Percentiles rank a stretch among this genome's conserved stretches.
Evolutionary conservation across 2,888 invertebrate species (phyloP).

Genomic region (Drosophila antonietae): DNA sequence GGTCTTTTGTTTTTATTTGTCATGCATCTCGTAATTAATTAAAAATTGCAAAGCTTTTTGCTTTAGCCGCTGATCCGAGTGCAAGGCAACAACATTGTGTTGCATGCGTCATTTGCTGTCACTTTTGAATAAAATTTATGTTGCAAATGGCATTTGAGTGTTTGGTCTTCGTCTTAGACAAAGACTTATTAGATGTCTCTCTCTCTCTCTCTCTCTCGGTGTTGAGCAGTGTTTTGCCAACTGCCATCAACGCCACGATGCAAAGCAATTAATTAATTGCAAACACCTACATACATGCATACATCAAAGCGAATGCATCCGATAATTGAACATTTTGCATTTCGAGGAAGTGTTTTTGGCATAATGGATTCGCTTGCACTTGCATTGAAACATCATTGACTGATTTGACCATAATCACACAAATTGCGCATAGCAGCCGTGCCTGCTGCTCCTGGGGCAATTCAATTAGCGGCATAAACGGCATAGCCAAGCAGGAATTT

Average conservation of each 20-base stretch:
- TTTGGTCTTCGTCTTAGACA: slow-evolving; percentile 28
- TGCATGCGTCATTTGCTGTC: slow-evolving; percentile 54
- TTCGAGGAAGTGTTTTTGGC: slow-evolving; percentile 36
- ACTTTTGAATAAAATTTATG: slow-evolving; percentile 68
- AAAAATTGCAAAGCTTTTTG: slow-evolving; percentile 29
- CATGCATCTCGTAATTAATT: slow-evolving; percentile 33
- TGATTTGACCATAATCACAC: slow-evolving; percentile 27
- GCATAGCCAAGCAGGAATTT: slow-evolving; percentile 25
- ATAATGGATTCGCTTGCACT: slow-evolving; percentile 1
- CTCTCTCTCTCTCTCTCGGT: neutral
- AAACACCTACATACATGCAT: slow-evolving; percentile 65
- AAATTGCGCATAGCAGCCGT: slow-evolving; percentile 29
- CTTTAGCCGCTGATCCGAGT: slow-evolving; percentile 26
- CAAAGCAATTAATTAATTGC: slow-evolving; percentile 68
- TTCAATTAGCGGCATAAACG: slow-evolving; percentile 61
- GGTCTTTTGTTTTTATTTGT: slow-evolving; percentile 14
- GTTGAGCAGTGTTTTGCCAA: slow-evolving; percentile 3
- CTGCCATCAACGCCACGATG: slow-evolving; percentile 25
- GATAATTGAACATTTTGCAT: slow-evolving; percentile 31
- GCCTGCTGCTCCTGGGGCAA: slow-evolving; percentile 45
- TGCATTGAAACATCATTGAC: slow-evolving; percentile 13
- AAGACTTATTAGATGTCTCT: slow-evolving; percentile 30
- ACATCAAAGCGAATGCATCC: slow-evolving; percentile 45
- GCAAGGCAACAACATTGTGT: slow-evolving; percentile 20
- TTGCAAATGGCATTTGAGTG: slow-evolving; percentile 64